These are phyloP conservation scores for Ianthella basta DNA, from an alignment of 37 sponge, comb jelly and placozoan genomes.

Conservation along the genomic window DNA sequence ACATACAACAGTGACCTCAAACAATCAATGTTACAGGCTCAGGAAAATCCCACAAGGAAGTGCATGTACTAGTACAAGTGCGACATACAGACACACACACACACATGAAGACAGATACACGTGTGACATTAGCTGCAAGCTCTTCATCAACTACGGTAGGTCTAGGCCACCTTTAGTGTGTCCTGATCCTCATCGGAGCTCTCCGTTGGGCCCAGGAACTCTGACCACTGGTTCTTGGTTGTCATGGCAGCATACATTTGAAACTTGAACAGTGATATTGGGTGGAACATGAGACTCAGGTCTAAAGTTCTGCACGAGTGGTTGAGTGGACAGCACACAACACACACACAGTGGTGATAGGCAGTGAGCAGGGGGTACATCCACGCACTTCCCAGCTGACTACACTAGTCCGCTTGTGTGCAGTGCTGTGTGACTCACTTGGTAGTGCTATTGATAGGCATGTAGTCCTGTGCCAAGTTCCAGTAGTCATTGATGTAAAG, in stretches of 20 bases:
- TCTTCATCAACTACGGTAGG: too few species aligned
- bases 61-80: too few species aligned
- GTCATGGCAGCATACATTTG: conserved; percentile 92
- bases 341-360: background rate
- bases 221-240: conserved; percentile 75
- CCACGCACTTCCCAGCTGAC: too few species aligned
- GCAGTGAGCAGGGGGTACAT: background rate
- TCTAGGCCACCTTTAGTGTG: conserved; percentile 80
- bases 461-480: conserved; percentile 92
- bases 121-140: too few species aligned
- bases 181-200: conserved; percentile 94
- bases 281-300: conserved; percentile 67
- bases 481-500: conserved; percentile 95
- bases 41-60: background rate
- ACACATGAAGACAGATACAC: too few species aligned
- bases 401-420: background rate
- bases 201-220: conserved; percentile 54
- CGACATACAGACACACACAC: too few species aligned
- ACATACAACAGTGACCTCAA: background rate
- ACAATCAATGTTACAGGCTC: background rate
- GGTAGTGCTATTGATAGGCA: conserved; percentile 92
- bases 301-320: conserved; percentile 45
- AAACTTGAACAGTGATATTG: conserved; percentile 90
- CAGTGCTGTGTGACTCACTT: conserved; percentile 33
- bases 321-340: background rate